Evolutionary conservation across 2,113 vertebrate genomes (phyloP).

Genomic region (Anas platyrhynchos): DNA sequence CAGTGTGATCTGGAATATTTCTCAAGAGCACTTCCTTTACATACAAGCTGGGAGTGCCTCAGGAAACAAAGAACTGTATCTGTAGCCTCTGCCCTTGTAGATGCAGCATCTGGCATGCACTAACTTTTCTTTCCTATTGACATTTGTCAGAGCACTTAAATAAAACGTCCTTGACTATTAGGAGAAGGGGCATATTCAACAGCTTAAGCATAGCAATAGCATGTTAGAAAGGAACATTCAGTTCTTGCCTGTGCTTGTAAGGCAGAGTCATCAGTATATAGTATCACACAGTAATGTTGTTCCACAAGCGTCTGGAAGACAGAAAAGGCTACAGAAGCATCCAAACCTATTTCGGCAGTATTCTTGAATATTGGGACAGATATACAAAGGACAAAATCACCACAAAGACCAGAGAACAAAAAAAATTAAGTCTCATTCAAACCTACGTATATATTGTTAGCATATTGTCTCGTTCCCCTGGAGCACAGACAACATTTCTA

Average conservation of each 20-base stretch:
- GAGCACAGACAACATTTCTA: neutral
- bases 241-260: neutral
- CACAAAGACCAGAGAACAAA: neutral
- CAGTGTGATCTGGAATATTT: neutral
- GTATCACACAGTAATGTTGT: neutral
- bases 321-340: neutral
- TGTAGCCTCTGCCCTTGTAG: neutral
- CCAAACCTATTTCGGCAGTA: neutral
- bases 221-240: neutral
- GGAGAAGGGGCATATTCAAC: conserved; percentile 22
- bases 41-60: neutral
- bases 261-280: neutral
- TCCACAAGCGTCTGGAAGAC: neutral
- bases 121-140: conserved; percentile 15
- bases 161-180: neutral
- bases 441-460: neutral
- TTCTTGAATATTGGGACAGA: neutral
- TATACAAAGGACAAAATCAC: rapidly evolving
- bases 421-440: neutral
- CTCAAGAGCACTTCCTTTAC: neutral
- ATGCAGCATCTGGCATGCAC: neutral
- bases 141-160: conserved; percentile 47
- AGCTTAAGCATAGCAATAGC: neutral
- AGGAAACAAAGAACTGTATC: conserved; percentile 16
- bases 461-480: neutral